Evolutionary conservation across 2,888 invertebrate genomes (phyloP).

Genomic region (Theodoxus fluviatilis): DNA sequence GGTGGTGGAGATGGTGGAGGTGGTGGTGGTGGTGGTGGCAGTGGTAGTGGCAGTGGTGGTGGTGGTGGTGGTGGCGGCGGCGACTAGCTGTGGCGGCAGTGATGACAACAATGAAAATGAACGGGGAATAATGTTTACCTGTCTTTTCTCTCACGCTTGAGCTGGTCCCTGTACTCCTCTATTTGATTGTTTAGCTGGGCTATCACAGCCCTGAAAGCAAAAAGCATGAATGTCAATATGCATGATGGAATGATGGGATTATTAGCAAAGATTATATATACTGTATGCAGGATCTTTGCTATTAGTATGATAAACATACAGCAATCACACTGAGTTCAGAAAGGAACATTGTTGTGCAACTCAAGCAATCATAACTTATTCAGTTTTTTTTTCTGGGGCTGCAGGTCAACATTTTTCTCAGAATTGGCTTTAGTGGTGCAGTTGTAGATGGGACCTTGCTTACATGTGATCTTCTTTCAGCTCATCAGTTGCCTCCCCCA

Average conservation of each 20-base stretch:
- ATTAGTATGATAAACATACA: background rate
- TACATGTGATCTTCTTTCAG: slow-evolving; percentile 60
- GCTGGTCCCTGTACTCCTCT: slow-evolving; percentile 54
- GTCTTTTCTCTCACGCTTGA: slow-evolving; percentile 57
- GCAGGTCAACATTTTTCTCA: too few species aligned
- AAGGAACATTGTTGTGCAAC: background rate
- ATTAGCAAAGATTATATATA: background rate
- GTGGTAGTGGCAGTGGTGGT: background rate
- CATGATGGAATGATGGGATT: background rate
- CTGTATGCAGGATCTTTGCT: background rate
- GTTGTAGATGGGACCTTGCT: slow-evolving; percentile 26
- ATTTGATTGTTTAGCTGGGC: slow-evolving; percentile 57
- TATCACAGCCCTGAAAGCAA: slow-evolving; percentile 56
- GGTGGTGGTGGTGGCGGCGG: background rate
- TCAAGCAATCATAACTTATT: too few species aligned
- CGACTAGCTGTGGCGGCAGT: background rate
- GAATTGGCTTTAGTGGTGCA: too few species aligned
- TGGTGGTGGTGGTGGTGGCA: slow-evolving; percentile 14
- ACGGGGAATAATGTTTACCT: slow-evolving; percentile 41
- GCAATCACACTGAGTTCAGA: background rate
- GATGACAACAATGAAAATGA: background rate
- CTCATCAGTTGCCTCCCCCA: slow-evolving; percentile 50
- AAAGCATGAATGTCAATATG: too few species aligned
- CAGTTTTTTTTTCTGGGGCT: too few species aligned
- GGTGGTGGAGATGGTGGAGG: slow-evolving; percentile 17